These are phyloP conservation scores for Callipepla californica DNA, from an alignment of 2,113 vertebrate genomes.

Conservation along the genomic window DNA sequence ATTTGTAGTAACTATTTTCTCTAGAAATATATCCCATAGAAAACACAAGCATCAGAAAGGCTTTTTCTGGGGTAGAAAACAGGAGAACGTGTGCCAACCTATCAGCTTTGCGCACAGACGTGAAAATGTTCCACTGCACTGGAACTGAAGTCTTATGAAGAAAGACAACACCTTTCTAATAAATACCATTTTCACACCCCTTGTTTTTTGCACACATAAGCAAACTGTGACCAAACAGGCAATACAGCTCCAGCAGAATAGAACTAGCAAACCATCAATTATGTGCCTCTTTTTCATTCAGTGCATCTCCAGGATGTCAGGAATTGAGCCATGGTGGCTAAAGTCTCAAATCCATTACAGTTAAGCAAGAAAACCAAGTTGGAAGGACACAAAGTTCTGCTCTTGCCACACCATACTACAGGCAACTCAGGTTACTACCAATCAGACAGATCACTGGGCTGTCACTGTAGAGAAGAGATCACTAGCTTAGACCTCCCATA, in stretches of 20 bases:
- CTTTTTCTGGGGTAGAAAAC: neutral
- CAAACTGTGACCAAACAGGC: neutral
- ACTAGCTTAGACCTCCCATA: neutral
- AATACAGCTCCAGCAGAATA: neutral
- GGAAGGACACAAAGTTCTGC: neutral
- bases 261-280: neutral
- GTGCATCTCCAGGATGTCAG: neutral
- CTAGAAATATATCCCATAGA: slow-evolving; percentile 42
- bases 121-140: neutral
- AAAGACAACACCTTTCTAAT: neutral
- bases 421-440: neutral
- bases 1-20: slow-evolving; percentile 3
- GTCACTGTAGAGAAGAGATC: neutral
- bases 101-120: slow-evolving; percentile 28
- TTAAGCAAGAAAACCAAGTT: neutral
- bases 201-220: neutral
- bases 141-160: slow-evolving; percentile 40
- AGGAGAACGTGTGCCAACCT: neutral
- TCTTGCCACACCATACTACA: neutral
- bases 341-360: neutral
- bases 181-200: neutral
- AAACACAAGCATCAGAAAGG: slow-evolving; percentile 2
- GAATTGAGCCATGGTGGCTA: neutral
- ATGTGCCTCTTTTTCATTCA: neutral
- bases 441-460: neutral